Base-by-base conservation (phyloP, 2,888 invertebrate species). In the Danaus chrysippus region DNA sequence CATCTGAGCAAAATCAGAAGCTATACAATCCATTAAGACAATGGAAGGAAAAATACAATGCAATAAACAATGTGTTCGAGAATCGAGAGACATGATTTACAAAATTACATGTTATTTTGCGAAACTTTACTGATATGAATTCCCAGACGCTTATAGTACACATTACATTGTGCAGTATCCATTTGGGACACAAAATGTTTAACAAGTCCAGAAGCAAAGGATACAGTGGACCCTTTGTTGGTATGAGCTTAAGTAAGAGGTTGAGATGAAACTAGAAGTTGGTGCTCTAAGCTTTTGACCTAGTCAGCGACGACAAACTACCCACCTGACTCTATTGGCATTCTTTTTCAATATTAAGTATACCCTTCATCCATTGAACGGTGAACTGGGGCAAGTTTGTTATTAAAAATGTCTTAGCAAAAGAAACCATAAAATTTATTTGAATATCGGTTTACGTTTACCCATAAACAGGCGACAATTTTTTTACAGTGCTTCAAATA, bases 91-190 rank as follows among this genome's bases (percentile, higher is more conserved):
- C 63, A 61, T 56, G 65, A 67, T 67, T 68, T 69, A 66, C 66
- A 68, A 70, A 34, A 70, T 67, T 68, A 70, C 60, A 56, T 58
- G 65, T 61, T 65, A 59, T 65, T 64, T 34, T 64, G 56, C 62
- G 59, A 68, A 64, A 59, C 59, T 61, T 43, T 62, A 58, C 61
- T 55, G 70, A 72, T 77, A 81, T 73, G 76, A 81, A 83, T 85
- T 83, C 82, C 80, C 78, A 83, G 84, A 84, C 82, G 73, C 67
- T 74, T 78, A 72, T 78, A 77, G 69, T 70, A 77, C 74, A 87
- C 86, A 86, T 89, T 87, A 84, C 83, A 86, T 81, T 79, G 82
- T 83, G 83, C 78, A 76, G 77, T 78, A 80, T 83, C 84, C 83
- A 85, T 81, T 79, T 74, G 71, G 67, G 76, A 72, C 86, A 81